These are phyloP conservation scores for Candoia aspera DNA, from an alignment of 2,113 vertebrate genomes.

Conservation along the genomic window DNA sequence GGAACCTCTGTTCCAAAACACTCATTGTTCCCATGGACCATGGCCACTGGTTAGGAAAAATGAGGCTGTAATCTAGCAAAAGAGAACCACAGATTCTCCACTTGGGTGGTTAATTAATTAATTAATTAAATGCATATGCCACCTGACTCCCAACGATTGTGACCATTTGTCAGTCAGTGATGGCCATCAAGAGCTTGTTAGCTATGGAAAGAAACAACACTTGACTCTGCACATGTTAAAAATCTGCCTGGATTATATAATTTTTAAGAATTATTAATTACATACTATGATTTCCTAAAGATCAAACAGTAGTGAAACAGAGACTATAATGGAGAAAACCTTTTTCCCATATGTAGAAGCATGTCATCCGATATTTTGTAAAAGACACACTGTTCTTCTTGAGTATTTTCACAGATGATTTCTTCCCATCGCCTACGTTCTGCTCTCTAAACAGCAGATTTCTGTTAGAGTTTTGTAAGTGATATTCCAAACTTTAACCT, in stretches of 20 bases:
- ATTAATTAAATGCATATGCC: not conserved
- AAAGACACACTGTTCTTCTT: conserved; percentile 23
- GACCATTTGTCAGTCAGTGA: not conserved
- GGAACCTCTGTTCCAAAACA: not conserved
- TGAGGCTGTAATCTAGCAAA: not conserved
- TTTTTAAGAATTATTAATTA: not conserved
- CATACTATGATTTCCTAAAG: not conserved
- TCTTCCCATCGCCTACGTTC: not conserved
- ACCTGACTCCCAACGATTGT: not conserved
- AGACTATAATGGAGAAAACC: not conserved
- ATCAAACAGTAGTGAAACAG: not conserved
- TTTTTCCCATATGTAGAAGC: not conserved
- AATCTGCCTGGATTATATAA: not conserved
- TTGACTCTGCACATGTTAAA: not conserved
- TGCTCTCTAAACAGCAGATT: conserved; percentile 22
- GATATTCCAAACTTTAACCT: conserved; percentile 10
- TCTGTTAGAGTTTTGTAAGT: conserved; percentile 6
- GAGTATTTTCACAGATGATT: conserved; percentile 21
- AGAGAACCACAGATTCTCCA: no score
- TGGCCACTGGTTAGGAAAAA: not conserved
- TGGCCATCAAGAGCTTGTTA: not conserved
- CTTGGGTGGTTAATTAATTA: not conserved
- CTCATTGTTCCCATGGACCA: not conserved
- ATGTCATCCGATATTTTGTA: conserved; percentile 7
- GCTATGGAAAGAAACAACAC: not conserved